Conservation (phyloP, 1,140 invertebrate genomes). For the Paraescarpia echinospica region DNA sequence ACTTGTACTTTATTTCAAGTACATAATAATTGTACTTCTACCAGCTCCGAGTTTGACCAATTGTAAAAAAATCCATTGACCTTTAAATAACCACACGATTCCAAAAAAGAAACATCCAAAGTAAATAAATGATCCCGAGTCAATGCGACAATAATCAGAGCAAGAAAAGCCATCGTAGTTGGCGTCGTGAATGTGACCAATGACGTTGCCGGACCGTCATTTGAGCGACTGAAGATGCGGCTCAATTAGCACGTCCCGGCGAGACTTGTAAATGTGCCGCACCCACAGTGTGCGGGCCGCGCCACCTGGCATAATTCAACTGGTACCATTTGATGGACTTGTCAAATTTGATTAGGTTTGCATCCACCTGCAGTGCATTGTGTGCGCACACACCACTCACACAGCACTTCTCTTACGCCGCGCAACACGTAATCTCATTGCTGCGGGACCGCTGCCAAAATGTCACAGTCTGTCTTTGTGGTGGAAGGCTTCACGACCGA, state of each 20-base stretch:
- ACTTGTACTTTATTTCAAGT: no score
- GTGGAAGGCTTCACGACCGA: not conserved
- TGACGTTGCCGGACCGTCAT: not conserved
- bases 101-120: not conserved
- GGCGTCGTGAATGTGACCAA: not conserved
- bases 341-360: conserved; percentile 6
- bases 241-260: not conserved
- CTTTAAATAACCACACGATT: not conserved
- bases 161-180: not conserved
- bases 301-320: not conserved
- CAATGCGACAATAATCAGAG: not conserved
- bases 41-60: no score
- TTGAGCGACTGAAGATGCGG: not conserved
- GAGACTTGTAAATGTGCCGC: not conserved
- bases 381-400: not conserved
- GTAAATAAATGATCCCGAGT: not conserved
- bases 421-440: not conserved
- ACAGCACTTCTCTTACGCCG: not conserved
- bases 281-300: not conserved
- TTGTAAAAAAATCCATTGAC: no score
- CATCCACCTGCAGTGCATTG: not conserved
- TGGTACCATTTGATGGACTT: not conserved
- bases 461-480: not conserved
- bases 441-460: not conserved
- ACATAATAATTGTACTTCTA: no score